Conservation (phyloP, 2,797 vertebrate genomes). For the Valencia hispanica region DNA sequence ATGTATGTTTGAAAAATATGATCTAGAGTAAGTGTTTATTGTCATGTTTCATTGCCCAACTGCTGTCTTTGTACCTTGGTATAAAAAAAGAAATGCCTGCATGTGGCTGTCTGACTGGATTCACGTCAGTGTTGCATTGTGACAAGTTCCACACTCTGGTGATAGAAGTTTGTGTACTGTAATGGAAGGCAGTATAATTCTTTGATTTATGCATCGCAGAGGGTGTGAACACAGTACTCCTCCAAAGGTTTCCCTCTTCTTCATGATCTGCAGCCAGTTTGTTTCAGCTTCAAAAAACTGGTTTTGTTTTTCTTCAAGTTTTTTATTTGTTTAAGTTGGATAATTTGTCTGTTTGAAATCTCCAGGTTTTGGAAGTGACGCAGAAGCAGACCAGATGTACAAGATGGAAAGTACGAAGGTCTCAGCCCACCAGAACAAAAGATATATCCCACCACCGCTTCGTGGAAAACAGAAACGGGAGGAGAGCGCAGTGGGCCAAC, state of each 20-base stretch:
- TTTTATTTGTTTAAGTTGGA: not conserved
- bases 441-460: conserved; percentile 78
- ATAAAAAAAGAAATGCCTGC: conserved; percentile 25
- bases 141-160: conserved; percentile 63
- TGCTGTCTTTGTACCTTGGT: conserved; percentile 26
- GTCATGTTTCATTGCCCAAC: not conserved
- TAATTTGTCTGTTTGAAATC: not conserved
- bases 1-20: not conserved
- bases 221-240: conserved; percentile 25
- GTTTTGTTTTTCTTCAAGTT: not conserved
- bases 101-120: conserved; percentile 11
- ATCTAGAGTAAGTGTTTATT: not conserved
- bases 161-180: conserved; percentile 62
- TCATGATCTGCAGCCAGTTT: not conserved
- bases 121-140: conserved; percentile 64
- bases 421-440: conserved; percentile 74
- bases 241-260: conserved; percentile 29
- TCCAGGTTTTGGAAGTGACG: conserved; percentile 91
- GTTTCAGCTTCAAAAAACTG: not conserved
- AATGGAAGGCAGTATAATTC: conserved; percentile 37
- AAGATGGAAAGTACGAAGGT: conserved; percentile 86
- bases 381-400: conserved; percentile 88
- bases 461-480: conserved; percentile 83
- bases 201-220: conserved; percentile 22
- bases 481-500: conserved; percentile 72